phyloP scores from a whole-genome alignment of 1,140 invertebrate species.

The Brachionus sp. region DNA sequence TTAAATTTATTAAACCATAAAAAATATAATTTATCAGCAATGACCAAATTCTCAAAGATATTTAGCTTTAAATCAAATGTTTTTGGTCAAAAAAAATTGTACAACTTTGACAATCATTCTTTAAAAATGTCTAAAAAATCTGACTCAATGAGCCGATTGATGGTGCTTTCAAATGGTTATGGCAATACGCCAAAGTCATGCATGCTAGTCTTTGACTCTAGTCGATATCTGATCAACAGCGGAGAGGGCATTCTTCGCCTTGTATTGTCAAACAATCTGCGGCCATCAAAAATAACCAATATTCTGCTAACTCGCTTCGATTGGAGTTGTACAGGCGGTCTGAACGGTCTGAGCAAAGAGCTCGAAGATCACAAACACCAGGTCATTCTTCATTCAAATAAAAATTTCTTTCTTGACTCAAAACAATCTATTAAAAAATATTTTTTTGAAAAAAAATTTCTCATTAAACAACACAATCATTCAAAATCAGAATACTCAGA shows the following conservation, averaged over 20 bases:
- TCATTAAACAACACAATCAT: conserved; percentile 4
- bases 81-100: neutral
- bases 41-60: neutral
- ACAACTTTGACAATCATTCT: neutral
- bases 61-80: neutral
- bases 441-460: conserved; percentile 40
- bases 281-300: neutral
- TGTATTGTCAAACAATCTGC: neutral
- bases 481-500: neutral
- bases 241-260: conserved; percentile 36
- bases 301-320: conserved; percentile 12
- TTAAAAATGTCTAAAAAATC: conserved; percentile 13
- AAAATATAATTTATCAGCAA: conserved; percentile 1
- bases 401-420: neutral
- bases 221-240: conserved; percentile 44
- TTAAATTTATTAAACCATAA: neutral
- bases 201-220: neutral
- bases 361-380: neutral
- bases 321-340: neutral
- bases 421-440: neutral
- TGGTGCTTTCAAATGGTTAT: conserved; percentile 38
- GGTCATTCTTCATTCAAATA: neutral
- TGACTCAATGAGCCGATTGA: neutral
- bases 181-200: neutral
- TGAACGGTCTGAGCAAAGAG: conserved; percentile 16